Percentiles rank a stretch among this genome's conserved stretches.
Evolutionary conservation across 2,888 invertebrate species (phyloP).

Genomic region (Arge pagana): DNA sequence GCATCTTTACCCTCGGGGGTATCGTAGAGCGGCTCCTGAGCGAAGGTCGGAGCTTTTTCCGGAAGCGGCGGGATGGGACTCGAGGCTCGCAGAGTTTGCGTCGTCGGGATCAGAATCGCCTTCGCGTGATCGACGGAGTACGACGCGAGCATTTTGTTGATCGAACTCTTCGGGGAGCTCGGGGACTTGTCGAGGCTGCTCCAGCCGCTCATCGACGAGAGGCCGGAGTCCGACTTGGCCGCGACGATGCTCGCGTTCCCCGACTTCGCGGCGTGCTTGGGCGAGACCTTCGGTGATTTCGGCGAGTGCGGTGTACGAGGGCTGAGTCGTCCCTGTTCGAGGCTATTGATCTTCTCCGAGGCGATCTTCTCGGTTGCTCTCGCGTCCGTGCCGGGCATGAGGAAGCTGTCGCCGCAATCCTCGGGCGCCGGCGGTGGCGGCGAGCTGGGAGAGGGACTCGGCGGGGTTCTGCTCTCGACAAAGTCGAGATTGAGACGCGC

Average conservation of each 20-base stretch:
- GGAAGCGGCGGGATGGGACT: constrained; percentile 50
- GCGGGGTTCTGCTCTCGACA: constrained; percentile 59
- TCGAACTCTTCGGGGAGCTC: constrained; percentile 73
- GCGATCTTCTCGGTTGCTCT: constrained; percentile 44
- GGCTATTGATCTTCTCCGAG: constrained; percentile 49
- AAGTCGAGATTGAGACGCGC: constrained; percentile 60
- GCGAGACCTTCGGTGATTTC: constrained; percentile 74
- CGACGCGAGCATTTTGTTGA: constrained; percentile 51
- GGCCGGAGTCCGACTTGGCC: constrained; percentile 83
- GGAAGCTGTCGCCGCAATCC: constrained; percentile 64
- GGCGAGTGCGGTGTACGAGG: constrained; percentile 69
- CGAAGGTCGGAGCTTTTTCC: constrained; percentile 38
- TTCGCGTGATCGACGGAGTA: constrained; percentile 49
- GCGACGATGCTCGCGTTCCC: constrained; percentile 68
- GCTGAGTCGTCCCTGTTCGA: constrained; percentile 65
- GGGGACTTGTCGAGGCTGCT: constrained; percentile 85
- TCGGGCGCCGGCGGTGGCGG: constrained; percentile 84
- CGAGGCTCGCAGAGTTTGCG: constrained; percentile 39
- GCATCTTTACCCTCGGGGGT: constrained; percentile 52
- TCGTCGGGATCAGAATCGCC: constrained; percentile 37
- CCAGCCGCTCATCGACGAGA: constrained; percentile 87
- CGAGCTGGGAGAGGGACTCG: constrained; percentile 65
- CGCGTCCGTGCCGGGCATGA: constrained; percentile 53
- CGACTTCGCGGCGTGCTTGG: constrained; percentile 68
- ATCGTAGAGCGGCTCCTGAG: constrained; percentile 53